Conservation (phyloP, 2,888 invertebrate genomes). For the Buathra laborator region DNA sequence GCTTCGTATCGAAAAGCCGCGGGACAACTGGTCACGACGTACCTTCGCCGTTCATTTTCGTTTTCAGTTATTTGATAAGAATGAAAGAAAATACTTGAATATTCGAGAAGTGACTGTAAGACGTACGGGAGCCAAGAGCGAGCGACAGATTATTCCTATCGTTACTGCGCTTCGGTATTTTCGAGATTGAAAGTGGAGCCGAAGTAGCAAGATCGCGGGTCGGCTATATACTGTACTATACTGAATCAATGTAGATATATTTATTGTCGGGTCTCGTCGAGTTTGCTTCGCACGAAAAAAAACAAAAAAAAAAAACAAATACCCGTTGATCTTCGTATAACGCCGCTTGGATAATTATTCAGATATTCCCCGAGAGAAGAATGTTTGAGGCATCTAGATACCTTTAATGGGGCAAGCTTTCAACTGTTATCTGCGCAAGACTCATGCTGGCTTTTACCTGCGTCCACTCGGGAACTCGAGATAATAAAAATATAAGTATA, state of each 20-base stretch:
- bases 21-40: background rate
- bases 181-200: slow-evolving; percentile 27
- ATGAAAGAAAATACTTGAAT: background rate
- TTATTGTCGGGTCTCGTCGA: background rate
- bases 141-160: slow-evolving; percentile 64
- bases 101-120: background rate
- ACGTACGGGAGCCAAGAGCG: slow-evolving; percentile 22
- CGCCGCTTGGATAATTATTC: slow-evolving; percentile 82
- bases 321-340: slow-evolving; percentile 79
- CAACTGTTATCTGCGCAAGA: slow-evolving; percentile 82
- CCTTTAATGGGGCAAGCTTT: slow-evolving; percentile 84
- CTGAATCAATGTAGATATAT: slow-evolving; percentile 4
- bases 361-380: slow-evolving; percentile 80
- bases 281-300: slow-evolving; percentile 17
- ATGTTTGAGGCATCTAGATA: slow-evolving; percentile 82
- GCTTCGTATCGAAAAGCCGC: background rate
- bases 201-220: background rate
- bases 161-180: slow-evolving; percentile 46
- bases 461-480: slow-evolving; percentile 73
- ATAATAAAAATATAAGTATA: slow-evolving; percentile 77
- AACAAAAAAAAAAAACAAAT: slow-evolving; percentile 64
- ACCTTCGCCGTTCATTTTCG: background rate
- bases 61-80: background rate
- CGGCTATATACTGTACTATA: background rate
- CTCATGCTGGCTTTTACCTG: slow-evolving; percentile 81